Base-by-base conservation (phyloP, 2,113 vertebrate species). In the Ailuropoda melanoleuca region DNA sequence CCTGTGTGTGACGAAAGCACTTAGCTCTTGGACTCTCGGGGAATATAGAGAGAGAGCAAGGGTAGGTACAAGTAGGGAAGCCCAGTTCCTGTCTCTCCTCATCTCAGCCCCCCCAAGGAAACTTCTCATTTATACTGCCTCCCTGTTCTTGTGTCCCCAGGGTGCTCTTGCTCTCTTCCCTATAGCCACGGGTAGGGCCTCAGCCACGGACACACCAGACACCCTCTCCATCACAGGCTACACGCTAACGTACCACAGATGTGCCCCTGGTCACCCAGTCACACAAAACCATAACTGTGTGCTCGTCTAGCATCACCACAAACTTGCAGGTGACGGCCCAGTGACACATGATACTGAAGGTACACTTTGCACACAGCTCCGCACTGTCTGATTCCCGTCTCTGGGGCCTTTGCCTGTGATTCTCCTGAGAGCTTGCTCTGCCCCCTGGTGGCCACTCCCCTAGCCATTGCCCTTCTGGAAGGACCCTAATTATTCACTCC, bases 391-490 rank as follows among this genome's bases (percentile, higher is more conserved):
- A 37, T 43, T 93, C 17, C 72, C 74, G 43, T 62, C 81, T 80
- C 66, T 39, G 83, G 91, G 87, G 39, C 90, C 23, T n/a, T 70
- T 58, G 68, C 85, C 72, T 97, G 64, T 53, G 48, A 75, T 55
- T 97, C 90, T 97, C 94, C 88, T n/a, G 39, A 97, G 97, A 95
- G 90, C 94, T 88, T 94, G 81, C 88, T 88, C 97, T 98, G 98
- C 97, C 98, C 98, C 97, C 97, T 98, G 94, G 97, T 96, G 98
- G 98, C 58, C 96, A 96, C 84, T 97, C 58, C 83, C 74, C 39
- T 84, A 82, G 96, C 58, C 80, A 75, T n/a, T 74, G 80, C 62
- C 90, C 88, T 74, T 88, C 53, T 37, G 56, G 77, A 83, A 91
- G 46, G n/a, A 26, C 21, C 53, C 66, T 77, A n/a, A 60, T 48